Percentiles rank a stretch among this genome's conserved stretches.
These are phyloP conservation scores for Bombus confusus DNA, from an alignment of 1,140 invertebrate species.

Conservation along the genomic window DNA sequence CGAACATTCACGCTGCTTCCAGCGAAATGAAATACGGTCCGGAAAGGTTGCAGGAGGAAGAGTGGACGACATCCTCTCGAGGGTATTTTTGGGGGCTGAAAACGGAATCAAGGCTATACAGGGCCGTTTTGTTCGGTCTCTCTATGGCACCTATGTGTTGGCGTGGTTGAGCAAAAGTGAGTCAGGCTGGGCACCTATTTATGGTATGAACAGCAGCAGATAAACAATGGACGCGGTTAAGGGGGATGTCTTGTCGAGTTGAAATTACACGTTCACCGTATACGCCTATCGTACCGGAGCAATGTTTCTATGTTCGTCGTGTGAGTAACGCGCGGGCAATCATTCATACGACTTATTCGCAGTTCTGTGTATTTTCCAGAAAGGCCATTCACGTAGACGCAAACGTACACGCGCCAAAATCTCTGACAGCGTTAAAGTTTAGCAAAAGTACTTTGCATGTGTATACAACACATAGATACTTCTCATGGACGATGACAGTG, in stretches of 20 bases:
- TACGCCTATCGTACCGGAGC: constrained; percentile 1
- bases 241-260: constrained; percentile 24
- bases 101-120: constrained; percentile 26
- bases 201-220: constrained; percentile 56
- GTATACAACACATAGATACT: no score
- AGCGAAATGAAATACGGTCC: constrained; percentile 54
- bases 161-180: constrained; percentile 24
- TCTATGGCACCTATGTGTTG: constrained; percentile 42
- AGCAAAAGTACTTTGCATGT: no score
- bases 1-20: neutral
- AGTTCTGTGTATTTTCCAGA: neutral
- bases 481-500: no score
- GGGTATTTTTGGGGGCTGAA: constrained; percentile 40
- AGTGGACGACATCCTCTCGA: neutral
- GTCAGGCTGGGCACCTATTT: constrained; percentile 54
- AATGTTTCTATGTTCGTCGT: neutral
- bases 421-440: neutral
- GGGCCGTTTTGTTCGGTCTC: constrained; percentile 32
- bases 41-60: neutral
- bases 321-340: neutral
- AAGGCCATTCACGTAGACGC: neutral
- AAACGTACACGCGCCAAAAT: neutral
- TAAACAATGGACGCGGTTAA: constrained; percentile 65
- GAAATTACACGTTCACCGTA: constrained; percentile 27
- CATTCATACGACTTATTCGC: constrained; percentile 25